Evolutionary conservation across 2,797 vertebrate species (phyloP).

Genomic region (Galaxias olidus): DNA sequence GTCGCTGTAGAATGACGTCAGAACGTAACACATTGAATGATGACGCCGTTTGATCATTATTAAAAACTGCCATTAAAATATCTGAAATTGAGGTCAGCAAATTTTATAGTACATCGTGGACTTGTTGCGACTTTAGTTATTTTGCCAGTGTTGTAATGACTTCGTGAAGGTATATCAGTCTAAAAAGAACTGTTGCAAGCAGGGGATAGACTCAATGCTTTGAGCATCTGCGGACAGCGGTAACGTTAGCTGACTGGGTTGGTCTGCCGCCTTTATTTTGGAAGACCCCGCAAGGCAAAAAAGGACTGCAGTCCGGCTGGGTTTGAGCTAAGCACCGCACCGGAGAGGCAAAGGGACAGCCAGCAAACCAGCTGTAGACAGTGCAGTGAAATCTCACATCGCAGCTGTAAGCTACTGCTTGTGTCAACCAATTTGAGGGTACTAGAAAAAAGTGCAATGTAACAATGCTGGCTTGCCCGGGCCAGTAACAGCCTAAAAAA

Average conservation of each 20-base stretch:
- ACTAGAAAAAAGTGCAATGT: too few species aligned
- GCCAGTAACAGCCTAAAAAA: too few species aligned
- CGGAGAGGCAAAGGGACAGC: conserved; percentile 31
- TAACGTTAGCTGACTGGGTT: conserved; percentile 34
- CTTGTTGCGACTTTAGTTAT: background rate
- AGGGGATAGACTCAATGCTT: conserved; percentile 56
- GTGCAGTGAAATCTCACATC: background rate
- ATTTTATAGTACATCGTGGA: conserved; percentile 23
- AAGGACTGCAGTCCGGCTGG: conserved; percentile 41
- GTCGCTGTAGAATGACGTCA: conserved; percentile 83
- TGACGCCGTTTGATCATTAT: conserved; percentile 75
- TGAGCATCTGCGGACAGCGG: conserved; percentile 65
- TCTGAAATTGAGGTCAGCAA: conserved; percentile 67
- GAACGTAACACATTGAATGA: conserved; percentile 74
- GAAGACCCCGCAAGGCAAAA: conserved; percentile 56
- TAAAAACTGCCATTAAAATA: conserved; percentile 71
- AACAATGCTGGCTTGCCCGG: too few species aligned
- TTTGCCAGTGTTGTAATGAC: conserved; percentile 2
- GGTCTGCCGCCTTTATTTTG: conserved; percentile 42
- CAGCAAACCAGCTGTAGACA: conserved; percentile 29
- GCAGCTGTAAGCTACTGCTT: conserved; percentile 13
- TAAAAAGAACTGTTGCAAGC: conserved; percentile 42
- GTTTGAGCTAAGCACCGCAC: conserved; percentile 39
- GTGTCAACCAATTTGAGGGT: background rate
- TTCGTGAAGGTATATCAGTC: conserved; percentile 14